A percentile compares a stretch with the other conserved stretches of the same genome.
Conservation (phyloP, 1,140 invertebrate species). For the Zophobas atratus region DNA sequence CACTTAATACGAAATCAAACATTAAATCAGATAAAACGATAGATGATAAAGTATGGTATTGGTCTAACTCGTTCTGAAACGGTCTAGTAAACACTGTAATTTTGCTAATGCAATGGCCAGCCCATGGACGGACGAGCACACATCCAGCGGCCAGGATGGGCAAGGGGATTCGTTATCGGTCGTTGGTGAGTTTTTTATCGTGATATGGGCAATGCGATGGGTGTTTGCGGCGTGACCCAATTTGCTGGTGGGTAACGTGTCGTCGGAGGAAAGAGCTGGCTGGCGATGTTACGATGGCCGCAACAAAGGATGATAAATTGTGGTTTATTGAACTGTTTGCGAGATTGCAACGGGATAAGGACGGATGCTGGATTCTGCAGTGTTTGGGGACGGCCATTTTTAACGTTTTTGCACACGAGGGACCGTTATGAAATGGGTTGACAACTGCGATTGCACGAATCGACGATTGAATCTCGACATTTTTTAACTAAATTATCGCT, state of each 20-base stretch:
- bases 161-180: constrained; percentile 22
- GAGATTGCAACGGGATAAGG: constrained; percentile 26
- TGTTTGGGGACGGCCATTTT: neutral
- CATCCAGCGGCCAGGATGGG: constrained; percentile 17
- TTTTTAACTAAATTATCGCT: no score
- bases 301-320: constrained; percentile 34
- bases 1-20: constrained; percentile 41
- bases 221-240: neutral
- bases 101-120: constrained; percentile 45
- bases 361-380: constrained; percentile 16
- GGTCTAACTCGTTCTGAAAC: constrained; percentile 44
- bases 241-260: constrained; percentile 21
- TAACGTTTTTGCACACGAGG: neutral
- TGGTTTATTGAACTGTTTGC: constrained; percentile 40
- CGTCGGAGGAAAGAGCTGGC: constrained; percentile 9
- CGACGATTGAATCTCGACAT: no score
- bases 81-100: constrained; percentile 48
- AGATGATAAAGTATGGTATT: constrained; percentile 42
- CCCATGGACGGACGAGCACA: constrained; percentile 33
- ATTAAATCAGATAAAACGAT: constrained; percentile 43
- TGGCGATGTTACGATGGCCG: constrained; percentile 28
- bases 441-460: no score
- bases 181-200: constrained; percentile 10
- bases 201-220: no score
- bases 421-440: no score